These are phyloP conservation scores for Machimus atricapillus DNA, from an alignment of 2,888 invertebrate species.

Conservation along the genomic window DNA sequence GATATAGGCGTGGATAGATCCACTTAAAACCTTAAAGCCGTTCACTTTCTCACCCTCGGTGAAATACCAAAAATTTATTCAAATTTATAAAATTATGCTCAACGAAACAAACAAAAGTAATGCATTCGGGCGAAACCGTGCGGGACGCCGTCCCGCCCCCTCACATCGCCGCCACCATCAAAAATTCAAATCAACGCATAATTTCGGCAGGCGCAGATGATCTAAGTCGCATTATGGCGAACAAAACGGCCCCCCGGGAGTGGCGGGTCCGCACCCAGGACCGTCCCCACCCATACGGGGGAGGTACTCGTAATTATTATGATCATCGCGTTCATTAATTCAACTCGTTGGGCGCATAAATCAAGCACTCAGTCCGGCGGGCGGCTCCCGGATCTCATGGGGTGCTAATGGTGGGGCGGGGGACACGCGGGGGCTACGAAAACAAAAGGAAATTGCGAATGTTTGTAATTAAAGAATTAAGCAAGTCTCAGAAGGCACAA, in stretches of 20 bases:
- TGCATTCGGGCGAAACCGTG: neutral
- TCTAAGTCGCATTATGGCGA: neutral
- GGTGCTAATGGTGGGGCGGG: neutral
- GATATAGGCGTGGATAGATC: too few species aligned
- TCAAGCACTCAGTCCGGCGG: slow-evolving; percentile 9
- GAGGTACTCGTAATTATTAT: slow-evolving; percentile 14
- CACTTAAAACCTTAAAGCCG: neutral
- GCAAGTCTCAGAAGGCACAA: slow-evolving; percentile 32
- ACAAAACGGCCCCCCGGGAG: neutral
- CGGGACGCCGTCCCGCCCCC: neutral
- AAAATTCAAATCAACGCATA: slow-evolving; percentile 19
- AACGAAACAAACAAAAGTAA: neutral
- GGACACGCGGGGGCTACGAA: neutral
- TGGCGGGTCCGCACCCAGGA: neutral
- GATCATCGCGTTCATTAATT: slow-evolving; percentile 37
- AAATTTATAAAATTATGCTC: neutral
- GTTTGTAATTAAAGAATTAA: slow-evolving; percentile 42
- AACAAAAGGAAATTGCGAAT: slow-evolving; percentile 39
- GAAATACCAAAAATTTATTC: neutral
- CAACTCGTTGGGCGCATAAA: slow-evolving; percentile 38
- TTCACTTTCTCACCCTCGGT: neutral
- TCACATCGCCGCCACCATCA: neutral
- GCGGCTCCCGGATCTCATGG: neutral
- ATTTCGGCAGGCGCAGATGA: slow-evolving; percentile 14
- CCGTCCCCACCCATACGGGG: too few species aligned